Evolutionary conservation across 2,113 vertebrate genomes (phyloP), one percentile per base, ranked within the genome.

Genomic region (Pelmatolapia mariae): DNA sequence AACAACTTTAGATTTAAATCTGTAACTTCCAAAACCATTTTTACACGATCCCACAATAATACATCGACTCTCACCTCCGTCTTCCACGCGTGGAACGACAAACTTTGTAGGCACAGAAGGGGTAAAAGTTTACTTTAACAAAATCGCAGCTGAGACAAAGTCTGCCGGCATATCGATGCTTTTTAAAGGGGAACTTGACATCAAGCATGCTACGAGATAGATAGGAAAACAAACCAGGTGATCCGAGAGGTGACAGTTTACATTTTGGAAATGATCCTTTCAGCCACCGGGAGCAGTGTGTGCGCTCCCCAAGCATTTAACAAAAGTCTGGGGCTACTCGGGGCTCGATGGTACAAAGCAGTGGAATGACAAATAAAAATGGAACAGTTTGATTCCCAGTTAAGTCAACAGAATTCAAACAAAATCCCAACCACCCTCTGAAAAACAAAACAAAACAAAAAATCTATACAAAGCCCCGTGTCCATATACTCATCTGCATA

Each of bases 381-480:
- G 93, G 94, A 96, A 97, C 59, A 89, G 86, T 86, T 91, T 95
- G 94, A 96, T 94, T 96, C 96, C 93, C 92, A 95, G 88, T 89
- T 82, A 93, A 86, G 50, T 81, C 53, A 76, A 47, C 11, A 82
- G 88, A 71, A 86, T 89, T 61, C 50, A 86, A 94, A 92, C 61
- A 15, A 89, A 82, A 93, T 86, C 81, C 79, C 85, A 91, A 91
- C 76, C 80, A 73, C 81, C 68, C 63, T 81, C 89, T 81, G 66
- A 71, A 79, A 73, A 83, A 73, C 40, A 78, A 81, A 83, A 73
- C 40, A 78, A 81, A 68, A 63, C 59, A 66, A 82, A 91, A 92
- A 80, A 84, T 81, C 84, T 92, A 95, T 97, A 97, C 94, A 97
- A 97, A 97, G 94, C 94, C 96, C 96, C 93, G 22, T 89, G 94